Conservation (phyloP, 2,888 invertebrate genomes). For the Hirudinaria manillensis region DNA sequence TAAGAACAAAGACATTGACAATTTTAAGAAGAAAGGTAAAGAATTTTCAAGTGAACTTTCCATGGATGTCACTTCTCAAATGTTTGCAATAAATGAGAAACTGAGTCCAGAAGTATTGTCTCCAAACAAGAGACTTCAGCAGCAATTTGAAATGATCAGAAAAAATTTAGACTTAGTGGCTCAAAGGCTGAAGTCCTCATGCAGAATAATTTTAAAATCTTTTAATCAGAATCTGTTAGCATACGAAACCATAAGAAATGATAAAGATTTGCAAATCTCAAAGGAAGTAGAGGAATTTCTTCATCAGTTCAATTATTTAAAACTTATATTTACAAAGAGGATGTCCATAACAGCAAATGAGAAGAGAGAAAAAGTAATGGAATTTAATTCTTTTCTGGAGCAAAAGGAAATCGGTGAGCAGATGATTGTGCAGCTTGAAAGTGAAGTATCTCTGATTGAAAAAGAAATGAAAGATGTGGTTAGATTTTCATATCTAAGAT, state of each 20-base stretch:
- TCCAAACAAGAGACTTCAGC: too few relatives aligned
- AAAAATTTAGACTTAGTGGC: neutral
- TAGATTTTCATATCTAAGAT: neutral
- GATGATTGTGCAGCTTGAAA: neutral
- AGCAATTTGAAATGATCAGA: neutral
- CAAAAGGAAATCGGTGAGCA: neutral
- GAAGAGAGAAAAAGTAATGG: neutral
- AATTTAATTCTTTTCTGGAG: neutral
- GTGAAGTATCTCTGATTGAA: neutral
- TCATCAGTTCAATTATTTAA: neutral
- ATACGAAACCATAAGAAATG: neutral
- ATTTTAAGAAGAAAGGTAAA: too few relatives aligned
- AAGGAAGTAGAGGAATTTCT: neutral
- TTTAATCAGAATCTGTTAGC: neutral
- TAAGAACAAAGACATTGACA: neutral
- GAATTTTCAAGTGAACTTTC: too few relatives aligned
- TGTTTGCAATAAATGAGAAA: too few relatives aligned
- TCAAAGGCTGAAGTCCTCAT: neutral
- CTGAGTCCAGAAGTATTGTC: too few relatives aligned
- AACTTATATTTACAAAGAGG: neutral
- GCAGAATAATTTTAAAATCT: neutral
- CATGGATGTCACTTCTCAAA: too few relatives aligned
- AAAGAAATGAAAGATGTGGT: conserved; percentile 4
- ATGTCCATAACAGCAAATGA: neutral
- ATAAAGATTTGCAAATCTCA: neutral